Conservation (phyloP, 2,888 invertebrate species). For the Drosophila sordidapex region DNA sequence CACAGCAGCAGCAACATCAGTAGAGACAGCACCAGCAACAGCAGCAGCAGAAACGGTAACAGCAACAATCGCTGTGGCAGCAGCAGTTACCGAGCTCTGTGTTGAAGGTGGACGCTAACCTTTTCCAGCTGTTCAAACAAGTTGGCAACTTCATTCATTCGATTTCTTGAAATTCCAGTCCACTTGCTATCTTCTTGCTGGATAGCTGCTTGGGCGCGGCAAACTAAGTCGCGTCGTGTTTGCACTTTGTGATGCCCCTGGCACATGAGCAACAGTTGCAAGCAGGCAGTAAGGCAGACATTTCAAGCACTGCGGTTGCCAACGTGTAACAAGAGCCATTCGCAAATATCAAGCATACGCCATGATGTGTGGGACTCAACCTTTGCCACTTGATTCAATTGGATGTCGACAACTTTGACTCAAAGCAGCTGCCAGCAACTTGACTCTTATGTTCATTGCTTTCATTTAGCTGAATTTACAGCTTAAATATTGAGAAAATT, state of each 20-base stretch:
- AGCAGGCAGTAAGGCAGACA: conserved; percentile 1
- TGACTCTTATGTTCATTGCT: conserved; percentile 9
- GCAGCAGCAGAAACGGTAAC: conserved; percentile 2
- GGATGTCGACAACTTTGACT: conserved; percentile 23
- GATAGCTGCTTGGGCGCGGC: neutral
- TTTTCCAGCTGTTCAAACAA: conserved; percentile 62
- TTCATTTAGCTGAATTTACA: conserved; percentile 1
- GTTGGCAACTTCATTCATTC: conserved; percentile 47
- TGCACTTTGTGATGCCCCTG: conserved; percentile 39
- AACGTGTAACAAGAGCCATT: conserved; percentile 21
- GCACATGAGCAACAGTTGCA: conserved; percentile 73
- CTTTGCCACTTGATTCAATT: conserved; percentile 32
- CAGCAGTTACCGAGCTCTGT: neutral
- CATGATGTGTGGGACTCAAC: conserved; percentile 34
- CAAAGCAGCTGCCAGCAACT: conserved; percentile 7
- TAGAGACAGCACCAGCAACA: neutral
- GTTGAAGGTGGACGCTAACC: conserved; percentile 51
- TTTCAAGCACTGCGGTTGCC: conserved; percentile 47
- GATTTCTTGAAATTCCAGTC: conserved; percentile 48
- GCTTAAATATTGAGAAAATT: neutral
- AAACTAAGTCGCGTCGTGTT: conserved; percentile 25
- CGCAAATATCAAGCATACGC: conserved; percentile 61
- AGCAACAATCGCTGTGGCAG: neutral
- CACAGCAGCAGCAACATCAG: conserved; percentile 12
- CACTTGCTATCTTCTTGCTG: conserved; percentile 47